A percentile compares a stretch with the other conserved stretches of the same genome.
phyloP scores from a whole-genome alignment of 2,797 vertebrate genomes.

The Smutsia temminckii region DNA sequence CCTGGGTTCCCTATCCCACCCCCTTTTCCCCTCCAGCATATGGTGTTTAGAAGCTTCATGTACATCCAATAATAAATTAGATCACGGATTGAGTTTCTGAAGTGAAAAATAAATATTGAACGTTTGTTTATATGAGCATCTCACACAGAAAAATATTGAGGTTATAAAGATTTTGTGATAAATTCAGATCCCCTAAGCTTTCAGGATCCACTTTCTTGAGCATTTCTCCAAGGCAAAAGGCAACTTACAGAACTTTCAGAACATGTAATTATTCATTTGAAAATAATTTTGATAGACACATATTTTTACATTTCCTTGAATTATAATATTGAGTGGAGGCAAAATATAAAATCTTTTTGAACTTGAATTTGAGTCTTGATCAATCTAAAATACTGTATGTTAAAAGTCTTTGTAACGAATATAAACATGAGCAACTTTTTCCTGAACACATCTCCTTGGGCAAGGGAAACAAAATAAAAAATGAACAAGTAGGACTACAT shows the following conservation, averaged over 20 bases:
- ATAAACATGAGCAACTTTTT: too few species aligned
- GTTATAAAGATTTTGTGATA: background rate
- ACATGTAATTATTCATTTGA: conserved; percentile 2
- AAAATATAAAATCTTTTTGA: background rate
- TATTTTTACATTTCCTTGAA: background rate
- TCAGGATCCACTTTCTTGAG: background rate
- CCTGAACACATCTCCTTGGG: too few species aligned
- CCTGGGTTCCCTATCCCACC: background rate
- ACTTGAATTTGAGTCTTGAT: background rate
- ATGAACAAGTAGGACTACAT: too few species aligned
- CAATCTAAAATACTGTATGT: background rate
- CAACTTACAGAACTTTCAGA: conserved; percentile 20
- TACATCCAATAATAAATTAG: conserved; percentile 46
- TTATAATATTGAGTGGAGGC: background rate
- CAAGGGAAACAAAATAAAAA: too few species aligned
- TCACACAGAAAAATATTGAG: background rate
- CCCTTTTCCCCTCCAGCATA: too few species aligned
- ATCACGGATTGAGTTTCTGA: conserved; percentile 39
- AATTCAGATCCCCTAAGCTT: background rate
- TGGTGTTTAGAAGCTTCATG: conserved; percentile 8
- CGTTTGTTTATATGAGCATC: conserved; percentile 30
- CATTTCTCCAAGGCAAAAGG: conserved; percentile 19
- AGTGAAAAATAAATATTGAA: conserved; percentile 28
- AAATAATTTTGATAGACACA: conserved; percentile 18
- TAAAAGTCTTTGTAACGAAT: background rate